Evolutionary conservation across 2,888 invertebrate species (phyloP), one percentile per base, ranked within the genome.

Genomic region (Rotaria socialis): DNA sequence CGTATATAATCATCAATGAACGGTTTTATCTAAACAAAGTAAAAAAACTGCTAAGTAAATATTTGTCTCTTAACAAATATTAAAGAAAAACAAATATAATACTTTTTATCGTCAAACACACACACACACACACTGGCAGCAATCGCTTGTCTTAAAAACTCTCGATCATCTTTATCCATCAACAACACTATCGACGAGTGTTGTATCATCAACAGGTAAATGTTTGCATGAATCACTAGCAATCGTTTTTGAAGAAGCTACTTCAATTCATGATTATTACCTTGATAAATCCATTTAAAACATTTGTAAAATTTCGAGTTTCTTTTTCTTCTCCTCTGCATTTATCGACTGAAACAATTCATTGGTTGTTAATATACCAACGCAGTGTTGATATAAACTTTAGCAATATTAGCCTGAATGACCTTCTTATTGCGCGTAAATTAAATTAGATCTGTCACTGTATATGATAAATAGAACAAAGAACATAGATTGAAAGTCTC

Each of bases 161-260:
- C 27, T 27, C 58, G 11, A 27, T 60, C 58, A 27, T 60, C 58
- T 60, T 4, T 60, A 4, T 19, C 67, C 16, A 67, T 67, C 27
- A 67, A 41, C 35, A 67, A 41, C 67, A 67, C 67, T 35, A 67
- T 0, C 16, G 67, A 67, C 11, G 67, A 67, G 67, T 67, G 67
- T 67, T 67, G 67, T 35, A 67, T 19, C 16, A 67, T 67, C 67
- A 35, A 41, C 67, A 67, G 67, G 67, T 67, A 67, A 67, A 67
- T 41, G 5, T 35, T 4, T 56, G 7, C 8, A 56, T 56, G 24
- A 56, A 56, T 67, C 16, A 67, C 67, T 67, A 27, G 35, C 16
- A 19, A 35, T 19, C 35, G 35, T 19, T 22, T 67, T 67, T 35
- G 67, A 35, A 67, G 35, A 67, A 41, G 19, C 14, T 60, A 60